phyloP scores from a whole-genome alignment of 2,888 invertebrate species.

The Spodoptera exigua region DNA sequence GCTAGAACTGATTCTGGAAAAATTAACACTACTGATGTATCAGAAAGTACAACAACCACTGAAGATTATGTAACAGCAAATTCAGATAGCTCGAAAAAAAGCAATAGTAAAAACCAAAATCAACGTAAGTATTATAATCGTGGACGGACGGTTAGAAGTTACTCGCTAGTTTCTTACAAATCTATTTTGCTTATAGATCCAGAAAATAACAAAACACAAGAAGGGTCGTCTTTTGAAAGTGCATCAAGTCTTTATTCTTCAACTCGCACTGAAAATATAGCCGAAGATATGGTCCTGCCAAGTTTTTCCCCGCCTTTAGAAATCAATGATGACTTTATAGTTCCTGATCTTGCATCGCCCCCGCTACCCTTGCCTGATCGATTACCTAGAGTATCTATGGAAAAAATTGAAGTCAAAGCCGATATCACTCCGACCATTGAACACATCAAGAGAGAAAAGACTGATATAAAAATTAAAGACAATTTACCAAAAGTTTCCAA shows the following conservation, averaged over 20 bases:
- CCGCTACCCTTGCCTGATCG: slow-evolving; percentile 84
- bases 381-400: slow-evolving; percentile 73
- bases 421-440: slow-evolving; percentile 77
- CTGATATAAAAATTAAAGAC: slow-evolving; percentile 82
- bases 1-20: slow-evolving; percentile 93
- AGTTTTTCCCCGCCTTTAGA: slow-evolving; percentile 90
- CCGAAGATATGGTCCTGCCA: slow-evolving; percentile 91
- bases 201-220: slow-evolving; percentile 90
- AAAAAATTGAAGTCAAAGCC: slow-evolving; percentile 82
- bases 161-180: slow-evolving; percentile 40
- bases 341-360: slow-evolving; percentile 82
- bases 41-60: slow-evolving; percentile 95
- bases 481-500: slow-evolving; percentile 70
- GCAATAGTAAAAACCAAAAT: slow-evolving; percentile 84
- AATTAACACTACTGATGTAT: slow-evolving; percentile 93
- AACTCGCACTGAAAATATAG: slow-evolving; percentile 92
- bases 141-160: slow-evolving; percentile 20
- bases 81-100: slow-evolving; percentile 92
- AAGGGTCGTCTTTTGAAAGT: slow-evolving; percentile 96
- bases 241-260: slow-evolving; percentile 94
- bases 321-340: slow-evolving; percentile 85
- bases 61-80: slow-evolving; percentile 97
- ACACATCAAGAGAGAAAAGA: slow-evolving; percentile 84
- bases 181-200: slow-evolving; percentile 78
- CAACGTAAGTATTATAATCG: slow-evolving; percentile 74